These are phyloP conservation scores for Conopomorpha cramerella DNA, from an alignment of 1,140 invertebrate species.

Conservation along the genomic window DNA sequence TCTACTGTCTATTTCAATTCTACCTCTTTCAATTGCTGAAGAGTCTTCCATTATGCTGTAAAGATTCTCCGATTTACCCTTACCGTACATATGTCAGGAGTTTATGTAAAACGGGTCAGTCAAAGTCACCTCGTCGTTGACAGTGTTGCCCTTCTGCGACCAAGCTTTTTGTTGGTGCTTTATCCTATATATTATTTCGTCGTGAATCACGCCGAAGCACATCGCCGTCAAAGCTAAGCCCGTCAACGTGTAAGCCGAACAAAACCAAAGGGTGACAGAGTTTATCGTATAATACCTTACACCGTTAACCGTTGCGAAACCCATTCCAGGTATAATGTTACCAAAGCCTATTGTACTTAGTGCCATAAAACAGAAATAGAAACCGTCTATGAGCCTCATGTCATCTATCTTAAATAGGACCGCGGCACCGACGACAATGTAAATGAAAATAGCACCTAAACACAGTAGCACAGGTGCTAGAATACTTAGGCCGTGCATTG, in stretches of 20 bases:
- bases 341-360: slow-evolving; percentile 92
- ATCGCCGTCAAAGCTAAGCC: slow-evolving; percentile 95
- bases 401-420: slow-evolving; percentile 84
- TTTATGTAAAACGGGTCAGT: slow-evolving; percentile 58
- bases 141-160: slow-evolving; percentile 55
- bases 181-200: slow-evolving; percentile 83
- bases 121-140: slow-evolving; percentile 53
- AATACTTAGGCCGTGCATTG: slow-evolving; percentile 77
- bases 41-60: slow-evolving; percentile 61
- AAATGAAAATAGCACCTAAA: slow-evolving; percentile 79
- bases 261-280: slow-evolving; percentile 79
- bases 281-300: slow-evolving; percentile 49
- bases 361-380: slow-evolving; percentile 95
- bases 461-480: slow-evolving; percentile 80
- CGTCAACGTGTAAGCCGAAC: slow-evolving; percentile 92
- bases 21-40: slow-evolving; percentile 42
- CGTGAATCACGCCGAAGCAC: slow-evolving; percentile 97
- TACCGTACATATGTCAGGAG: slow-evolving; percentile 61
- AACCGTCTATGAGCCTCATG: slow-evolving; percentile 85
- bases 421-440: slow-evolving; percentile 85
- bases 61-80: slow-evolving; percentile 53
- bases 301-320: slow-evolving; percentile 63
- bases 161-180: slow-evolving; percentile 64
- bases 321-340: slow-evolving; percentile 81
- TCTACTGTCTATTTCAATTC: slow-evolving; percentile 49